Evolutionary conservation across 92 coral and sea anemone species (phyloP), one percentile per base, ranked within the genome.

Genomic region (Epizoanthus scotinus): DNA sequence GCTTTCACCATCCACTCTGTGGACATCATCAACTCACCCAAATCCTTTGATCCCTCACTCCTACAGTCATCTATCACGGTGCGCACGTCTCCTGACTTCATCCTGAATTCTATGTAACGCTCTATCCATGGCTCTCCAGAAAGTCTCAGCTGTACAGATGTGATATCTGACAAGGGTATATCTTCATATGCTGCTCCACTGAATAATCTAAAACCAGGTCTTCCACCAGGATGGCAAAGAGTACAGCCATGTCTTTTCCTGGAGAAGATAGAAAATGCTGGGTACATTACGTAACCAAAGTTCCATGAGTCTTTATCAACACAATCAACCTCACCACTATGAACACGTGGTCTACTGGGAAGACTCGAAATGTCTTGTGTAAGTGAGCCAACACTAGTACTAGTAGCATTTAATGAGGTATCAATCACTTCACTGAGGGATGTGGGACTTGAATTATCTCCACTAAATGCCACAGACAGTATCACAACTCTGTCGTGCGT

Each of bases 1-100:
- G 86, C 87, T 81, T 92, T 92, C 6, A 92, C 93, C 72, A 92
- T 77, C 97, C 97, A 92, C 66, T 92, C 97, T 1, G 97, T 87
- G 8, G 93, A 56, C 47, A 84, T 82, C 97, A 92, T 92, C 69
- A 92, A 58, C 65, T 85, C 85, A 25, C 88, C 84, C 74, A 91
- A 77, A 52, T 84, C 89, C 29, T 44, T 77, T 31, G 87, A 75
- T 17, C 88, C 85, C 14, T 63, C 85, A n/a, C 62, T 75, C 38
- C 61, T 70, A 29, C 17, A 31, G 74, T 92, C 93, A 28, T 72
- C 83, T 19, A 90, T 61, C 29, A 92, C 83, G 12, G 85, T 78
- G 0, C 87, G 28, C 6, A 78, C 18, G 65, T 87, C 91, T 63
- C 81, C 91, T 67, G 84, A 67, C 28, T 86, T 87, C 64, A 90